These are phyloP conservation scores for Heliconius eleuchia DNA, from an alignment of 1,140 invertebrate genomes.

Conservation along the genomic window DNA sequence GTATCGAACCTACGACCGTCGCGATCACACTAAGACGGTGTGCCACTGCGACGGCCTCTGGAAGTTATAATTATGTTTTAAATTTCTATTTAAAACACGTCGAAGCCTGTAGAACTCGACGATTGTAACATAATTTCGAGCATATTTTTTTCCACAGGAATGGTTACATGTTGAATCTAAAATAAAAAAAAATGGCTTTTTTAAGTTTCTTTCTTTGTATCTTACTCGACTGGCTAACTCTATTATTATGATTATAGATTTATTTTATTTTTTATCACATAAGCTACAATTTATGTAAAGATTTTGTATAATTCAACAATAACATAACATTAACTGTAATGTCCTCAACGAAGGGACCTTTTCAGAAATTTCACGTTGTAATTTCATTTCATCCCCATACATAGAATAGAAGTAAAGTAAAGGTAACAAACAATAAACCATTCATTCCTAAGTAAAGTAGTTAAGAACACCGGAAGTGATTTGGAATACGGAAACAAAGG, in stretches of 20 bases:
- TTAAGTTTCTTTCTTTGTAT: background rate
- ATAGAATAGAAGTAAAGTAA: background rate
- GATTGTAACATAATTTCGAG: too few species aligned
- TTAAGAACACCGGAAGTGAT: slow-evolving; percentile 36
- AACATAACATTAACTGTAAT: background rate
- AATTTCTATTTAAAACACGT: background rate
- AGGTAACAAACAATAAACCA: slow-evolving; percentile 29
- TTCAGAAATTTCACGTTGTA: background rate
- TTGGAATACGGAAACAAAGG: slow-evolving; percentile 37
- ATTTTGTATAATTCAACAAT: too few species aligned
- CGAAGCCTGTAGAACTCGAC: background rate
- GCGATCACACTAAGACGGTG: too few species aligned
- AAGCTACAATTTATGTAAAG: too few species aligned
- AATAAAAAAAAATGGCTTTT: too few species aligned
- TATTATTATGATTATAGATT: too few species aligned
- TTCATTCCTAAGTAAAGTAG: slow-evolving; percentile 37
- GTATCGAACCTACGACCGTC: too few species aligned
- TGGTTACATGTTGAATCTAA: too few species aligned
- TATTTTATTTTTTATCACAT: too few species aligned
- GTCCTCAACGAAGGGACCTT: background rate
- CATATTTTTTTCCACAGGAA: too few species aligned
- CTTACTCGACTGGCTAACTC: background rate
- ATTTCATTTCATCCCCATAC: slow-evolving; percentile 3
- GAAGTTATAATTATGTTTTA: too few species aligned
- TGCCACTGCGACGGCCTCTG: too few species aligned